Conservation (phyloP, 1,140 invertebrate genomes). For the Aphelinus certus region DNA sequence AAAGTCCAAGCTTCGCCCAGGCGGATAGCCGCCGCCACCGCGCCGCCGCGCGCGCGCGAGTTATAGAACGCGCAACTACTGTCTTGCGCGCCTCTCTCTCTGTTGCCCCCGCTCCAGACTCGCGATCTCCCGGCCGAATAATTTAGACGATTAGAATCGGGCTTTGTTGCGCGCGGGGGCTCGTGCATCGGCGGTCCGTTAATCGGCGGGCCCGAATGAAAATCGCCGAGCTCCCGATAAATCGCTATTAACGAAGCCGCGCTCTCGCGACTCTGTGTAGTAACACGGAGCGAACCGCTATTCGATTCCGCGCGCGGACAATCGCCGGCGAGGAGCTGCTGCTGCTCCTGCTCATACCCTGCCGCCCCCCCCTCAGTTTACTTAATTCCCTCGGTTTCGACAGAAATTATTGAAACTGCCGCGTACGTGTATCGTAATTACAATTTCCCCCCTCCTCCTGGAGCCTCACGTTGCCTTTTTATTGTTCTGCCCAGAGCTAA, state of each 20-base stretch:
- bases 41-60: background rate
- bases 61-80: background rate
- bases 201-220: constrained; percentile 34
- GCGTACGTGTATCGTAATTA: constrained; percentile 21
- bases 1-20: no score
- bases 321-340: background rate
- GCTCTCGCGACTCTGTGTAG: background rate
- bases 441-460: constrained; percentile 8
- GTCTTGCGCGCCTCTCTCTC: background rate
- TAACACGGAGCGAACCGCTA: constrained; percentile 25
- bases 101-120: no score
- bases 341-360: no score
- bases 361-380: background rate
- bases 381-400: background rate
- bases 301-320: constrained; percentile 26
- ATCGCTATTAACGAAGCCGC: constrained; percentile 40
- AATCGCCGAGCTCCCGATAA: constrained; percentile 38
- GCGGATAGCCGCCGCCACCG: no score
- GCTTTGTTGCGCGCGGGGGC: constrained; percentile 16
- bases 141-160: constrained; percentile 38
- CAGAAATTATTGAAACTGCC: constrained; percentile 32
- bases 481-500: background rate
- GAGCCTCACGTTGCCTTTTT: background rate
- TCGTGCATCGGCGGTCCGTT: constrained; percentile 32
- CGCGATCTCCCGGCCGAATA: constrained; percentile 32